Evolutionary conservation across 2,113 vertebrate species (phyloP).

Genomic region (Leiothrix lutea): DNA sequence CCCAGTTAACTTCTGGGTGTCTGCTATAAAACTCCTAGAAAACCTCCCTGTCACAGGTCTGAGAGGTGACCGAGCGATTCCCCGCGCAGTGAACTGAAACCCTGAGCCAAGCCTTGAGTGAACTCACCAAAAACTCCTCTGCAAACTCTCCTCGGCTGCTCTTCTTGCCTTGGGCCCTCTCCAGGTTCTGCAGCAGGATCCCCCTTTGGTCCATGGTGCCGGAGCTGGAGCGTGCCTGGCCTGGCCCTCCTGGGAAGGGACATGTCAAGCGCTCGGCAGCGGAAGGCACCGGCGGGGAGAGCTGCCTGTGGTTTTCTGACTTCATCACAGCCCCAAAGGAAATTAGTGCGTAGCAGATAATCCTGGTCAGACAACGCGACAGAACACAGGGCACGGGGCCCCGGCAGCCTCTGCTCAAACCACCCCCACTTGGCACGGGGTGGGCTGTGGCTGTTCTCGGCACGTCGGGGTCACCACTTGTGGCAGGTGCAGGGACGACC

Average conservation of each 20-base stretch:
- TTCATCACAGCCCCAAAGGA: slow-evolving; percentile 75
- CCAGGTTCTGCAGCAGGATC: slow-evolving; percentile 71
- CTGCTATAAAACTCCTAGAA: neutral
- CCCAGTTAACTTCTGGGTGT: neutral
- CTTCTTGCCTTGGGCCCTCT: slow-evolving; percentile 63
- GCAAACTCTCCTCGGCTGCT: slow-evolving; percentile 50
- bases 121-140: slow-evolving; percentile 79
- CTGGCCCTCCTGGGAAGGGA: neutral
- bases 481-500: too few species aligned
- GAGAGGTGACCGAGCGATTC: neutral
- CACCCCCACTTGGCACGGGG: accelerated
- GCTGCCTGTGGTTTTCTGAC: slow-evolving; percentile 79
- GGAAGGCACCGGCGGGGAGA: slow-evolving; percentile 50
- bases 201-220: slow-evolving; percentile 75
- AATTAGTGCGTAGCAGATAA: slow-evolving; percentile 71
- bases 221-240: neutral
- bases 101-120: accelerated
- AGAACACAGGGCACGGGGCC: slow-evolving; percentile 19
- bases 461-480: too few species aligned
- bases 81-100: neutral
- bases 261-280: slow-evolving; percentile 66
- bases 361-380: slow-evolving; percentile 50
- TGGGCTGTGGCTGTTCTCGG: too few species aligned
- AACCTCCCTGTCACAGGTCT: accelerated
- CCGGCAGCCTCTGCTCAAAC: slow-evolving; percentile 34